Evolutionary conservation across 2,888 invertebrate species (phyloP), one percentile per base, ranked within the genome.

Genomic region (Xanthia icteritia): DNA sequence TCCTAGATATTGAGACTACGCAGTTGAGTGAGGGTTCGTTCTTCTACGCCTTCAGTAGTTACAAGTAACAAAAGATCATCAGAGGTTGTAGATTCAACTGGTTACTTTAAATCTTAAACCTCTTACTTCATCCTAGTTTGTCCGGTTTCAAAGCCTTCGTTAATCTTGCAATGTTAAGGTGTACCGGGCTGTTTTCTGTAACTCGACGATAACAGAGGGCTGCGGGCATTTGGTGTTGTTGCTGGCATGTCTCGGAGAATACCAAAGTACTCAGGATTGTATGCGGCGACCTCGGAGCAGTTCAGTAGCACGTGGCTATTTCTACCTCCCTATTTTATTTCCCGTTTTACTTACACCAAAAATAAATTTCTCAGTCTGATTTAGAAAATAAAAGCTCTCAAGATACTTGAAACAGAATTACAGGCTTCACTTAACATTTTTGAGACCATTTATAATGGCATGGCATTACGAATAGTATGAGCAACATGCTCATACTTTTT

Each of bases 111-210:
- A 13, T 65, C n/a, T 5, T 31, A 45, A 45, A 20, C 13, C 8
- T 63, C 36, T 2, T 73, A 48, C 8, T 63, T 36, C 15, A 39
- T 56, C 36, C 15, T 48, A 51, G 73, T 74, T 13, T 45, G 23
- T 51, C 23, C 51, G 60, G 31, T 42, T 76, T 5, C 8, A 48
- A 48, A 63, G 39, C 36, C 20, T 60, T 68, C n/a, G 39, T 36
- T 23, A 23, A 45, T 61, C 45, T 61, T 51, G 31, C 31, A 42
- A 54, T 78, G 36, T 17, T 39, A 23, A 48, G 73, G 36, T 27
- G 45, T 74, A 27, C 15, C 48, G n/a, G 17, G 27, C 31, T 54
- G 17, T 78, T 66, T 76, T 60, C 36, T 72, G 9, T 15, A 60
- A 48, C 15, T 61, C n/a, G 15, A 68, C 17, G 17, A 63, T 69